These are phyloP conservation scores for Lutjanus argentimaculatus DNA, from an alignment of 2,797 vertebrate genomes.

Conservation along the genomic window DNA sequence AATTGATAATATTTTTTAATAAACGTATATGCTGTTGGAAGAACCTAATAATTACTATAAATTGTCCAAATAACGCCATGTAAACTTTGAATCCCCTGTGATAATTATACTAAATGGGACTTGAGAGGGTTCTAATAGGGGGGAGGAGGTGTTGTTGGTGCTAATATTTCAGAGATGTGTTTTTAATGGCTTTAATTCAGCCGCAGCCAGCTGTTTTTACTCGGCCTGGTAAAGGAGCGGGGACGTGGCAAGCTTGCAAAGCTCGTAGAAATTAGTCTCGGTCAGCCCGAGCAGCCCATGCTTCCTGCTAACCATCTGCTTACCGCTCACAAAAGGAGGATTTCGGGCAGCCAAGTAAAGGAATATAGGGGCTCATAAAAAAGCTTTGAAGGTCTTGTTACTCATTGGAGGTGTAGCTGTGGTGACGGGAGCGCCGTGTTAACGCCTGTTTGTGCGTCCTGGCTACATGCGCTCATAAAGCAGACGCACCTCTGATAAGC, in stretches of 20 bases:
- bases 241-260: constrained; percentile 96
- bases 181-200: constrained; percentile 92
- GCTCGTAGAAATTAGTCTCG: constrained; percentile 99
- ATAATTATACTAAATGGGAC: constrained; percentile 18
- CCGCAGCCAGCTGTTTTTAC: constrained; percentile 95
- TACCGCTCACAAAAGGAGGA: constrained; percentile 96
- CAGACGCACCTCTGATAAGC: constrained; percentile 66
- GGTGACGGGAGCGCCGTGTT: constrained; percentile 44
- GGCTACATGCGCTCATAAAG: constrained; percentile 32
- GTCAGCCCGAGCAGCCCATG: constrained; percentile 94
- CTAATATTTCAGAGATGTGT: constrained; percentile 93
- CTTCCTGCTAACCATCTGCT: constrained; percentile 99
- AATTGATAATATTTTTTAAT: neutral
- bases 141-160: constrained; percentile 83
- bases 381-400: constrained; percentile 89
- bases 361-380: constrained; percentile 82
- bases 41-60: too few relatives aligned
- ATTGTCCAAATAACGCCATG: constrained; percentile 3
- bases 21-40: neutral
- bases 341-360: constrained; percentile 87
- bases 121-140: constrained; percentile 36
- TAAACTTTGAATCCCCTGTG: constrained; percentile 23
- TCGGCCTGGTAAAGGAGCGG: constrained; percentile 93
- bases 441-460: constrained; percentile 53
- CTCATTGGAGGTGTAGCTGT: constrained; percentile 72